phyloP scores from a whole-genome alignment of 2,888 invertebrate species.

The Tenthredo distinguenda region DNA sequence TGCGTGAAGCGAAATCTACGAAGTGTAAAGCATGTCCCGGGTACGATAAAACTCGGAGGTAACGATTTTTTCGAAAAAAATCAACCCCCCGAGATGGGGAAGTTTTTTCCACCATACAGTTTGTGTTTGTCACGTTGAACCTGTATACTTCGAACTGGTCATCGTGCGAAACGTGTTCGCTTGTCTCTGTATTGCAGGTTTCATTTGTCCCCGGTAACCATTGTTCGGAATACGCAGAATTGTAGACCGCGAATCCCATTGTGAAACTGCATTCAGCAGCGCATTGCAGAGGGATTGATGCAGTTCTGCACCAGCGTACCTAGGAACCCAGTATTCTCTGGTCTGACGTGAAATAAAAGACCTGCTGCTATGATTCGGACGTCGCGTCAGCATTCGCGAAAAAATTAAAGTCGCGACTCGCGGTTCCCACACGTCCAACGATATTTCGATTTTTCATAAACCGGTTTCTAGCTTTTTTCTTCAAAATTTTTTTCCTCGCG shows the following conservation, averaged over 20 bases:
- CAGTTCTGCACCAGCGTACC: neutral
- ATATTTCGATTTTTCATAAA: neutral
- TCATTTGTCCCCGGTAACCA: neutral
- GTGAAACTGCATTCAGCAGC: neutral
- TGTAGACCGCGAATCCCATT: neutral
- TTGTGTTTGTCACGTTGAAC: neutral
- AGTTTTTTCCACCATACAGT: neutral
- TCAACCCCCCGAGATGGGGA: neutral
- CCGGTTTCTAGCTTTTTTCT: neutral
- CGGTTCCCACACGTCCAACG: neutral
- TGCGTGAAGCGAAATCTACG: neutral
- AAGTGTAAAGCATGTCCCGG: neutral
- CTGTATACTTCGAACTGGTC: neutral
- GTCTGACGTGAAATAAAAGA: neutral
- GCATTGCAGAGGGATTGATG: slow-evolving; percentile 13
- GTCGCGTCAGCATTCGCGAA: neutral
- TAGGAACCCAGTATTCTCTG: neutral
- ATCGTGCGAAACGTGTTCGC: neutral
- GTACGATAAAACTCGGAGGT: neutral
- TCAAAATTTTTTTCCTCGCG: neutral
- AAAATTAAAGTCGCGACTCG: neutral
- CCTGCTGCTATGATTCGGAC: too few relatives aligned
- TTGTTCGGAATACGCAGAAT: neutral
- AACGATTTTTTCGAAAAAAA: neutral
- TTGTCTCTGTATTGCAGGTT: neutral